Evolutionary conservation across 2,797 vertebrate species (phyloP), one percentile per base, ranked within the genome.

Genomic region (Myripristis murdjan): DNA sequence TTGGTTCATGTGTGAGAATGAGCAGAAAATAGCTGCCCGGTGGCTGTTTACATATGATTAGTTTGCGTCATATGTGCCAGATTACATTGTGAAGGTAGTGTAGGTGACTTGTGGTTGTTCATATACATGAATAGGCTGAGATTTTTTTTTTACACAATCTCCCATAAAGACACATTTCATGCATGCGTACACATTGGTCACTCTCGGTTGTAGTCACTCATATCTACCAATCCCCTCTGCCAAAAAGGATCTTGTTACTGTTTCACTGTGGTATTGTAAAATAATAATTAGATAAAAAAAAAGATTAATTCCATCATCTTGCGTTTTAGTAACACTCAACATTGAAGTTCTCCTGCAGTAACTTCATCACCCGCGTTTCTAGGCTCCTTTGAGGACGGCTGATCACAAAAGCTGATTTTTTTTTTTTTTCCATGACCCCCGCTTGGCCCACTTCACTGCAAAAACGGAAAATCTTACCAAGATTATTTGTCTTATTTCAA

Each of bases 31-130:
- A 11, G 15, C 7, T 23, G 26, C 48, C 58, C 63, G 41, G 39
- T 44, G 69, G 73, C 54, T 52, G 73, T 70, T 73, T 56, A 64
- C 86, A 89, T 89, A 88, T 92, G 83, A 87, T 78, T 52, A 81
- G 84, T 81, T 7, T 84, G 81, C 56, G 73, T 91, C 87, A 88
- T 91, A 90, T 89, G 83, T 89, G 72, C 41, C 67, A 75, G 49
- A 70, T 66, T 24, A 70, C 46, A 41, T 47, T 12, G 22, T 67
- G 75, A 49, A 58, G 60, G 11, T 56, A 64, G 58, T 20, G 26
- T 46, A 64, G 76, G 61, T 51, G 64, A 70, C 47, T n/a, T 69
- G 64, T 64, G 64, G 54, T 73, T 57, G 53, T 69, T 67, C 15
- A 20, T 62, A 33, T 56, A 7, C 44, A 44, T 20, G 53, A 71